These are phyloP conservation scores for Bradypodion ventrale DNA, from an alignment of 2,797 vertebrate genomes.

Conservation along the genomic window DNA sequence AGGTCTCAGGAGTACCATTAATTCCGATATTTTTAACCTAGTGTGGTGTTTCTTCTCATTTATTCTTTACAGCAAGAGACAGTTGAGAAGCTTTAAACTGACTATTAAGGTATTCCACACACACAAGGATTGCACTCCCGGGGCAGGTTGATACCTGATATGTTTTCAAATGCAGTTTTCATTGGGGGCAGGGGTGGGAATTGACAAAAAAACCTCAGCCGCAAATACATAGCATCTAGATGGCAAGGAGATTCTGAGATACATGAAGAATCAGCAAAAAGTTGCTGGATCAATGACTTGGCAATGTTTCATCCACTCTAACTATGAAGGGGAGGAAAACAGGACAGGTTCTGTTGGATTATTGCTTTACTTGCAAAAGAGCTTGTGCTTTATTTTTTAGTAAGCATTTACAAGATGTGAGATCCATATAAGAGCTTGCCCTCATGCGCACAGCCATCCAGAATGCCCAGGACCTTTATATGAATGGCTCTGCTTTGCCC, in stretches of 20 bases:
- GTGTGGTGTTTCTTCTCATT: constrained; percentile 46
- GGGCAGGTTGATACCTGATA: constrained; percentile 34
- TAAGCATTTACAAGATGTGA: neutral
- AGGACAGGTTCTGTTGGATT: neutral
- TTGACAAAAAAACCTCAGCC: neutral
- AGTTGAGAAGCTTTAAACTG: constrained; percentile 53
- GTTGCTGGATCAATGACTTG: neutral
- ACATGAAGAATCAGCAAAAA: neutral
- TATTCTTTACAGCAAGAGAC: constrained; percentile 21
- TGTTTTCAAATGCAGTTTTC: constrained; percentile 20
- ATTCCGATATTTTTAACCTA: constrained; percentile 35
- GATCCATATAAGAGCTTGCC: neutral
- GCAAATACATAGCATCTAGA: neutral
- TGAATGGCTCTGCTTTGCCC: neutral
- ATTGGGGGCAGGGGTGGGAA: too few species aligned
- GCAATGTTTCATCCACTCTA: neutral
- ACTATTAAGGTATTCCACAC: constrained; percentile 33
- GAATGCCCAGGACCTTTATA: neutral
- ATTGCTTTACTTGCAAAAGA: too few species aligned
- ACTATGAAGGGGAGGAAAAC: neutral
- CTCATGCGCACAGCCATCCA: neutral
- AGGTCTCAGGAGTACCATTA: constrained; percentile 15
- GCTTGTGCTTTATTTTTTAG: too few species aligned
- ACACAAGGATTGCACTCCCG: constrained; percentile 36
- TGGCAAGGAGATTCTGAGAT: neutral